Base-by-base conservation (phyloP, 2,797 vertebrate genomes). In the Lepidocolaptes lacrymiger region DNA sequence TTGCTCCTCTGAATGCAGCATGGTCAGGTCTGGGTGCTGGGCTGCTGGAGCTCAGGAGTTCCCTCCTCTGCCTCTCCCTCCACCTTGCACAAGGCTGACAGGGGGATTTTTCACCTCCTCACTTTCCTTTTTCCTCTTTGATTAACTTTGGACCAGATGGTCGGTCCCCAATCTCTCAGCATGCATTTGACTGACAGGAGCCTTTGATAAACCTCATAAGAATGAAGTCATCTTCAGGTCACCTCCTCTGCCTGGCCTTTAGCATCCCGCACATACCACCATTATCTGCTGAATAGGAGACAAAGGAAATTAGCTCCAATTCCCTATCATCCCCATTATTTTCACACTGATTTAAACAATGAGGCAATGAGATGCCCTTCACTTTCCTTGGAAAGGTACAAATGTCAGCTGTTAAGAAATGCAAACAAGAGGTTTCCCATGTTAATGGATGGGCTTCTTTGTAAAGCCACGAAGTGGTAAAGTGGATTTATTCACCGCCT, bases 81-180 rank as follows among this genome's bases (percentile, higher is more conserved):
- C 91, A 98, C 97, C 97, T 97, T 96, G 90, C 95, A 95, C 88
- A 83, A 86, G 95, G 92, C 88, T 96, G 96, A 95, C 96, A 92
- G 82, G 48, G 92, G 96, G 97, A 85, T 93, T 93, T 95, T 97
- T 98, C 96, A 98, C 95, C 97, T 98, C 96, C 97, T 95, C 95
- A 88, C 98, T 98, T 98, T 92, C 91, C 93, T 97, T 98, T 98
- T 98, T 98, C 97, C 97, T 98, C 95, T 98, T 98, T 97, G 98
- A 98, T 98, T 98, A 98, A 98, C 98, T 98, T 98, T 97, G 97
- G 98, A 98, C 98, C 99, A 99, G 99, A 99, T 99, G 99, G 99
- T 98, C 98, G 97, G 98, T 98, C 98, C 98, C 98, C 98, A 98
- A 98, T 98, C 98, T 98, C 99, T 98, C 98, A 98, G 98, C 99